Percentiles rank a stretch among this genome's conserved stretches.
Evolutionary conservation across 1,140 invertebrate species (phyloP).

Genomic region (Phortica variegata): DNA sequence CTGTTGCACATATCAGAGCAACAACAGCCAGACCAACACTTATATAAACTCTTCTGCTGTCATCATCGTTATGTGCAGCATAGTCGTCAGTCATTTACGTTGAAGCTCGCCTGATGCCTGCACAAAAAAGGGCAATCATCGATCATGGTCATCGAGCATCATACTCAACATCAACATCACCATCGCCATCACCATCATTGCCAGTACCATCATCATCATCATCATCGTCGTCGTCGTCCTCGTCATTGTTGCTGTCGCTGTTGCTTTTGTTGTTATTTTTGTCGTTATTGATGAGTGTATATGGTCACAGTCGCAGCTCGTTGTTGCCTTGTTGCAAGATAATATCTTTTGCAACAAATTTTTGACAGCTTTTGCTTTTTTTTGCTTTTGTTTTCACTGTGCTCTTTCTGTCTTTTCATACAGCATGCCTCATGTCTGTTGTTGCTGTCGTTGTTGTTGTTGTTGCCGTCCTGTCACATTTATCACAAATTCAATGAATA

Average conservation of each 20-base stretch:
- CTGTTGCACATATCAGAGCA: not conserved
- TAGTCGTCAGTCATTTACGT: constrained; percentile 33
- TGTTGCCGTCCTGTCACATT: constrained; percentile 51
- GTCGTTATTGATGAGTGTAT: constrained; percentile 6
- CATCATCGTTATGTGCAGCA: constrained; percentile 25
- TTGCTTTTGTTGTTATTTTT: constrained; percentile 6
- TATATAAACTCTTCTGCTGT: constrained; percentile 20
- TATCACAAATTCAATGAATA: constrained; percentile 57
- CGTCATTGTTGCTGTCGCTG: constrained; percentile 38
- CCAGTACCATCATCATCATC: constrained; percentile 2
- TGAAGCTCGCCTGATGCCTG: too few species aligned
- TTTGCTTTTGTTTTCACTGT: too few species aligned
- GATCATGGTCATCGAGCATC: constrained; percentile 50
- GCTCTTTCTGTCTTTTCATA: too few species aligned
- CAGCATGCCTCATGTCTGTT: too few species aligned
- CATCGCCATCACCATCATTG: constrained; percentile 7
- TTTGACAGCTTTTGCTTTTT: constrained; percentile 43
- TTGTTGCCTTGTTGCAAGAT: constrained; percentile 28
- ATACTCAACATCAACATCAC: constrained; percentile 16
- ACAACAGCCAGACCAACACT: constrained; percentile 26
- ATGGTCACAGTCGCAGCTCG: too few species aligned
- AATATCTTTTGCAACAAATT: constrained; percentile 55
- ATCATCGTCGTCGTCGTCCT: constrained; percentile 2
- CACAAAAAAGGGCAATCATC: constrained; percentile 52
- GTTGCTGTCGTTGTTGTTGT: constrained; percentile 6